phyloP scores from a whole-genome alignment of 2,888 invertebrate species.

The Clusia tigrina region DNA sequence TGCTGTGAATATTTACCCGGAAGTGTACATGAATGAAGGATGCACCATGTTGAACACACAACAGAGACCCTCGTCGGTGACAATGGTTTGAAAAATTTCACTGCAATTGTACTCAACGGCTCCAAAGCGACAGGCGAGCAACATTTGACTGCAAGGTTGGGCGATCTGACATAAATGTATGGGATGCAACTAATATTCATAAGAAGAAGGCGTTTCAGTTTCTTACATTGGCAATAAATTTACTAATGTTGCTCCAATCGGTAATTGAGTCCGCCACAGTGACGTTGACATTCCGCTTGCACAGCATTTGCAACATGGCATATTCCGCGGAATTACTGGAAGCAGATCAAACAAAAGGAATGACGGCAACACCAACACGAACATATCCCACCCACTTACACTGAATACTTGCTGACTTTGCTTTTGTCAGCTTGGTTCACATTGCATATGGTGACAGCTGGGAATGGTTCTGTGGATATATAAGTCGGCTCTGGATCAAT shows the following conservation, averaged over 20 bases:
- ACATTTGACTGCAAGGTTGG: conserved; percentile 76
- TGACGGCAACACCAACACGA: background rate
- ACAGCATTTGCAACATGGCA: conserved; percentile 53
- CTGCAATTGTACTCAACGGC: conserved; percentile 70
- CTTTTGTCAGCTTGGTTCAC: conserved; percentile 79
- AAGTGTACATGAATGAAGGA: conserved; percentile 58
- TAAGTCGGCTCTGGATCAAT: conserved; percentile 76
- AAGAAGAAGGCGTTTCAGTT: no score
- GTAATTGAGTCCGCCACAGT: conserved; percentile 35
- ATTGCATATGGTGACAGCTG: conserved; percentile 85
- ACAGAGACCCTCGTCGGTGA: conserved; percentile 85
- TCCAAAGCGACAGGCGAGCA: conserved; percentile 74
- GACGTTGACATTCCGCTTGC: conserved; percentile 43
- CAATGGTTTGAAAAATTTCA: conserved; percentile 74
- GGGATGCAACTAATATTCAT: no score
- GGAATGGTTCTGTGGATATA: conserved; percentile 78
- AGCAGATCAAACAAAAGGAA: background rate
- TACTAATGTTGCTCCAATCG: conserved; percentile 47
- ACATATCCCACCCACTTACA: background rate
- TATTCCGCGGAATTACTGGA: conserved; percentile 42
- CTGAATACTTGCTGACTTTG: background rate
- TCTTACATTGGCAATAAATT: conserved; percentile 50
- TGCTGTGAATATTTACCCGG: conserved; percentile 38
- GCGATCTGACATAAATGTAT: conserved; percentile 73
- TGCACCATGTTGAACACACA: conserved; percentile 84